Percentiles rank a stretch among this genome's conserved stretches.
Evolutionary conservation across 2,113 vertebrate species (phyloP).

Genomic region (Thinocorus orbignyianus): DNA sequence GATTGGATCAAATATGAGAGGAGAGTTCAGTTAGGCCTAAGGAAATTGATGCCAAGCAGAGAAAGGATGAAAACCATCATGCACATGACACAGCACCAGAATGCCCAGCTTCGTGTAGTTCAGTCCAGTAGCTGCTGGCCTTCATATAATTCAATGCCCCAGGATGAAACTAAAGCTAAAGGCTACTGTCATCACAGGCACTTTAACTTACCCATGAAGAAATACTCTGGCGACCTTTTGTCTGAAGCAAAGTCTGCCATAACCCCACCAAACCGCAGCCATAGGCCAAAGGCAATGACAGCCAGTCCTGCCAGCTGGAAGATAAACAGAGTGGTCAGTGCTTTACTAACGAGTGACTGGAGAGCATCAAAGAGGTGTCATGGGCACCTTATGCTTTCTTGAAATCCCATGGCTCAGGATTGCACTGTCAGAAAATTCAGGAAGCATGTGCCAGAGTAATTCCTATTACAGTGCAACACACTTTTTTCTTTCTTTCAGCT

Average conservation of each 20-base stretch:
- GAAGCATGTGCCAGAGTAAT: background rate
- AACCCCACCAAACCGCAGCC: slow-evolving; percentile 89
- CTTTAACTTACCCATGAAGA: slow-evolving; percentile 90
- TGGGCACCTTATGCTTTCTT: background rate
- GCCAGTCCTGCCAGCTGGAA: slow-evolving; percentile 90
- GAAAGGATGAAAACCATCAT: background rate
- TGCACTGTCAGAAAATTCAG: background rate
- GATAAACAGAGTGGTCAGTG: slow-evolving; percentile 17
- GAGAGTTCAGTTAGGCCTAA: background rate
- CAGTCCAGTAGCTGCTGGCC: background rate
- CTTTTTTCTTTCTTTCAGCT: background rate
- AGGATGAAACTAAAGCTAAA: background rate
- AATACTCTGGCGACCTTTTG: slow-evolving; percentile 84
- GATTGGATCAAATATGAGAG: background rate
- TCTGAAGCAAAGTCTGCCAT: slow-evolving; percentile 83
- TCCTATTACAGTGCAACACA: background rate
- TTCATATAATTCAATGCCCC: background rate
- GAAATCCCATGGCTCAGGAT: background rate
- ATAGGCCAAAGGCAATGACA: slow-evolving; percentile 91
- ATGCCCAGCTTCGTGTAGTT: background rate
- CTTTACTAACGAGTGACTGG: background rate
- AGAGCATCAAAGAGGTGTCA: background rate
- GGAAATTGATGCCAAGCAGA: background rate
- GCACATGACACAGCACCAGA: background rate
- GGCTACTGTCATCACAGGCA: background rate